Conservation (phyloP, 2,797 vertebrate species). For the Picus viridis region DNA sequence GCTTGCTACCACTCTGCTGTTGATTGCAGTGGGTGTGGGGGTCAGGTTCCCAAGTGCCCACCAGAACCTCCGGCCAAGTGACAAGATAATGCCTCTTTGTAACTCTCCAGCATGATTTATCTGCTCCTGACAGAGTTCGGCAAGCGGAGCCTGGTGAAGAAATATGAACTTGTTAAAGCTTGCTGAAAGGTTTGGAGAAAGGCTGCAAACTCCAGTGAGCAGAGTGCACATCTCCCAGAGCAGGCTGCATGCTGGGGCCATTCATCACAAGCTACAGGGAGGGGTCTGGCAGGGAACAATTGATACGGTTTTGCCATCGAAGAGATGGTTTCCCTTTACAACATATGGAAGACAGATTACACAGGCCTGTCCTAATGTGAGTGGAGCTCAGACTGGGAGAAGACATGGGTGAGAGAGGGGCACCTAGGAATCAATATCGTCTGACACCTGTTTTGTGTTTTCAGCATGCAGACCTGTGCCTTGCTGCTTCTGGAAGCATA, state of each 20-base stretch:
- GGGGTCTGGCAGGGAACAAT: conserved; percentile 53
- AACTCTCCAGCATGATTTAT: conserved; percentile 56
- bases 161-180: conserved; percentile 72
- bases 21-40: background rate
- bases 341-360: conserved; percentile 71
- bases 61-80: background rate
- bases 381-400: conserved; percentile 27
- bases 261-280: conserved; percentile 49
- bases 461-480: background rate
- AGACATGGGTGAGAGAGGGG: background rate
- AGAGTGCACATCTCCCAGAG: conserved; percentile 24
- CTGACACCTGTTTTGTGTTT: conserved; percentile 30
- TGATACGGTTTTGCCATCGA: conserved; percentile 52
- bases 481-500: background rate
- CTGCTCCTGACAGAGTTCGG: conserved; percentile 35
- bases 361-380: background rate
- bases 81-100: conserved; percentile 46
- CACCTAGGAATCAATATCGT: conserved; percentile 10
- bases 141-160: conserved; percentile 26
- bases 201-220: conserved; percentile 42
- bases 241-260: conserved; percentile 62
- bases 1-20: background rate
- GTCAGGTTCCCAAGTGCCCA: background rate
- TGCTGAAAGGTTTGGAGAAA: conserved; percentile 68
- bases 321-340: conserved; percentile 58